Evolutionary conservation across 2,797 vertebrate genomes (phyloP).

Genomic region (Darevskia mixta): DNA sequence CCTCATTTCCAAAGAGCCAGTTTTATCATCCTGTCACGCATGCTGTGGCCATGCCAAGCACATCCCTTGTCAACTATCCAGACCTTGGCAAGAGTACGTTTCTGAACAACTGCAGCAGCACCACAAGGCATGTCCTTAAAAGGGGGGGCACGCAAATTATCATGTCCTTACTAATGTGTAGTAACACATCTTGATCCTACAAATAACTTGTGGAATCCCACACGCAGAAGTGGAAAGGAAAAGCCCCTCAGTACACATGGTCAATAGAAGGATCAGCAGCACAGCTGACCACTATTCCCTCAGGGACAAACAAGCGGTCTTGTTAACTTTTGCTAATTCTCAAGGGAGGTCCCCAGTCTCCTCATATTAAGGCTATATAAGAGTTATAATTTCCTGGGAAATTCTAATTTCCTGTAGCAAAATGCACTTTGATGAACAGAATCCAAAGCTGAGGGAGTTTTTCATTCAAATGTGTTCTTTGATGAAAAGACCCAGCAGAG

Average conservation of each 20-base stretch:
- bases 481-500: background rate
- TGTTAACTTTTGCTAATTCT: accelerated
- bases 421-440: background rate
- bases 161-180: background rate
- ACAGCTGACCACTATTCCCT: background rate
- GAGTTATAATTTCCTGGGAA: background rate
- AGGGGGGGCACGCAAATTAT: background rate
- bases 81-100: background rate
- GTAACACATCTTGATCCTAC: background rate
- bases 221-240: background rate
- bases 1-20: conserved; percentile 52
- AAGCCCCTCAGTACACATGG: background rate
- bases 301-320: background rate
- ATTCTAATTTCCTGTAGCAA: background rate
- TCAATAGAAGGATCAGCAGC: accelerated
- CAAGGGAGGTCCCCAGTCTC: background rate
- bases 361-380: accelerated
- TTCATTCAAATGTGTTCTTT: conserved; percentile 22
- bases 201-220: background rate
- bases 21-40: background rate
- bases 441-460: background rate
- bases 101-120: background rate
- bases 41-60: conserved; percentile 29
- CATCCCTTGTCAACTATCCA: conserved; percentile 40
- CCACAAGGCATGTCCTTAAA: background rate